Base-by-base conservation (phyloP, 35 echinoderm and acorn worm species). In the Ophiothrix spiculata region DNA sequence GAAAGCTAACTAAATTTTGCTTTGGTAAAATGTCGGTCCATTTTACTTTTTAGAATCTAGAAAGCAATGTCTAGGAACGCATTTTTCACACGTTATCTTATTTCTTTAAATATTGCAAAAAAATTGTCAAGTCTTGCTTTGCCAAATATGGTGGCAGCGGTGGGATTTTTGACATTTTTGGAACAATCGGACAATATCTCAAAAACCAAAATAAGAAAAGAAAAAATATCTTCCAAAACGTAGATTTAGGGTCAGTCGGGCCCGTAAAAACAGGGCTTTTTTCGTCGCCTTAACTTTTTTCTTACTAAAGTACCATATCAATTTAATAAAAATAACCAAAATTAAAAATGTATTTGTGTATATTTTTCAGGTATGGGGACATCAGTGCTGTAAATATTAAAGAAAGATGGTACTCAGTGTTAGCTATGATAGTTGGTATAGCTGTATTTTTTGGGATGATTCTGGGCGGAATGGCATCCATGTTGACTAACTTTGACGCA, bases 401-500 rank as follows among this genome's bases (percentile, higher is more conserved):
- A n/a, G 95, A 98, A 82, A 93, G 91, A 42, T 85, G 89, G 74
- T 85, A 77, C 49, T 98, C 95, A 14, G 86, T 94, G 38, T 32
- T 90, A 15, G 88, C 88, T 77, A 98, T 98, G 95, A 75, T 98
- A 46, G 23, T 98, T 28, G 95, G 95, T 32, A 93, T 91, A 33
- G 91, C 56, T 36, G 89, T 94, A 4, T 98, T 98, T 81, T 98
- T 94, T 74, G 95, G 95, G 32, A 90, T 98, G 81, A 98, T 98
- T 29, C 95, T 98, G 40, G 95, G 95, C 60, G 95, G 95, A 0
- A 98, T 98, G 95, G 95, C 95, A 0, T 98, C 95, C 46, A 98
- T 98, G 95, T 74, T 98, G 80, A 98, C 95, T 79, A 98, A 98
- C 95, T 98, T 98, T 80, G 95, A 98, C 89, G 92, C 91, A 80